A percentile compares a stretch with the other conserved stretches of the same genome.
These are phyloP conservation scores for Hyperopisus bebe DNA, from an alignment of 2,113 vertebrate genomes.

Conservation along the genomic window DNA sequence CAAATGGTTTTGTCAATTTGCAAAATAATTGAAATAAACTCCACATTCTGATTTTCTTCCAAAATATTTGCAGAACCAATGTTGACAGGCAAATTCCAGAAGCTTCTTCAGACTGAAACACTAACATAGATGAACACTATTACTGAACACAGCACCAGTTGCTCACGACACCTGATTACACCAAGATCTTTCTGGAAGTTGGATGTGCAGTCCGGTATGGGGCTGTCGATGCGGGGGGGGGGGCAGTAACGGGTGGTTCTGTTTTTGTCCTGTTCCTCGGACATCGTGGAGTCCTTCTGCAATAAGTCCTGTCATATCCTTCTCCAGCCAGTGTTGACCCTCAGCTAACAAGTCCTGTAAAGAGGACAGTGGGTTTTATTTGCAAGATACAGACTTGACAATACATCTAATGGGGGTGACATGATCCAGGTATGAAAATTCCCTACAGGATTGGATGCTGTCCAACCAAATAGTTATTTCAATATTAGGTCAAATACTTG, in stretches of 20 bases:
- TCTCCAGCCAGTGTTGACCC: not conserved
- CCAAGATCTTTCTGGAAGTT: not conserved
- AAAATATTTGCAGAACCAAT: not conserved
- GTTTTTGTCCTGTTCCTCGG: not conserved
- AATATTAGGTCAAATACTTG: too few relatives aligned
- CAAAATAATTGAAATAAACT: not conserved
- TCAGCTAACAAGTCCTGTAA: not conserved
- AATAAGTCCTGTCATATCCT: not conserved
- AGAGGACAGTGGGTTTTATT: not conserved
- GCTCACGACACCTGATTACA: not conserved
- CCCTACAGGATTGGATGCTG: too few relatives aligned
- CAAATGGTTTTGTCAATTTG: not conserved
- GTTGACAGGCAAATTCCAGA: not conserved
- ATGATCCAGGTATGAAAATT: not conserved
- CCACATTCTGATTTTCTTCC: not conserved
- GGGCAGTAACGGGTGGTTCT: not conserved
- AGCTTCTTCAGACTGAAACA: not conserved
- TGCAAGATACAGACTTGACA: not conserved
- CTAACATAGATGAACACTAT: not conserved
- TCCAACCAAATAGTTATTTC: too few relatives aligned
- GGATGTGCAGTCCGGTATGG: not conserved
- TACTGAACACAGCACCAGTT: slow-evolving; percentile 4
- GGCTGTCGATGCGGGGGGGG: not conserved
- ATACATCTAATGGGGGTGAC: not conserved
- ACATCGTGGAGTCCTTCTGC: not conserved